Conservation (phyloP, 2,113 vertebrate genomes). For the Pholis gunnellus region DNA sequence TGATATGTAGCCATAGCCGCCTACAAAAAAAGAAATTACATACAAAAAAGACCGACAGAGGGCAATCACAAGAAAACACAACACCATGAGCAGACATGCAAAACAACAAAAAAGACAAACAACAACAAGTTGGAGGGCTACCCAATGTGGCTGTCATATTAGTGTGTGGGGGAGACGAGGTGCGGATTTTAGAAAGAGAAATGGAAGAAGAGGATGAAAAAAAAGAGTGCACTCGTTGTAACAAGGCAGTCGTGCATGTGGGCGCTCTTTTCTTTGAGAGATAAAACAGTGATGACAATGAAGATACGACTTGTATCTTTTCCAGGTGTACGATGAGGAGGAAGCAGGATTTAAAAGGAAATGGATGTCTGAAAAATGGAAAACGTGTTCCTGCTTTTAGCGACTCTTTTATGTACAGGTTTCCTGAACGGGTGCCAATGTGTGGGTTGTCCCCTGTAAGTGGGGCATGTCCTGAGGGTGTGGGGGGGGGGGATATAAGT, state of each 20-base stretch:
- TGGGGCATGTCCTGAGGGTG: background rate
- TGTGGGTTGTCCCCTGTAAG: slow-evolving; percentile 38
- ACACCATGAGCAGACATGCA: slow-evolving; percentile 61
- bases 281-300: slow-evolving; percentile 47
- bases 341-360: slow-evolving; percentile 54
- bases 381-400: slow-evolving; percentile 54
- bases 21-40: slow-evolving; percentile 13
- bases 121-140: slow-evolving; percentile 48
- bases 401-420: slow-evolving; percentile 28
- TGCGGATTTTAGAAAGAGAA: slow-evolving; percentile 56
- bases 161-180: slow-evolving; percentile 50
- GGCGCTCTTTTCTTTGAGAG: slow-evolving; percentile 28
- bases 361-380: slow-evolving; percentile 63
- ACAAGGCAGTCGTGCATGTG: slow-evolving; percentile 41
- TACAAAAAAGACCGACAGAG: slow-evolving; percentile 50
- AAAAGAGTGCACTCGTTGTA: slow-evolving; percentile 24
- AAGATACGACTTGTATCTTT: slow-evolving; percentile 42
- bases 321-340: slow-evolving; percentile 42
- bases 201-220: slow-evolving; percentile 50
- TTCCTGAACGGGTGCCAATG: slow-evolving; percentile 21
- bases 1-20: slow-evolving; percentile 35
- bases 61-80: slow-evolving; percentile 54
- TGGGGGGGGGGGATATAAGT: background rate
- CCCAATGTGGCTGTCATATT: slow-evolving; percentile 63
- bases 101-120: slow-evolving; percentile 64